Base-by-base conservation (phyloP, 2,888 invertebrate species). In the Ormyrus nitidulus region DNA sequence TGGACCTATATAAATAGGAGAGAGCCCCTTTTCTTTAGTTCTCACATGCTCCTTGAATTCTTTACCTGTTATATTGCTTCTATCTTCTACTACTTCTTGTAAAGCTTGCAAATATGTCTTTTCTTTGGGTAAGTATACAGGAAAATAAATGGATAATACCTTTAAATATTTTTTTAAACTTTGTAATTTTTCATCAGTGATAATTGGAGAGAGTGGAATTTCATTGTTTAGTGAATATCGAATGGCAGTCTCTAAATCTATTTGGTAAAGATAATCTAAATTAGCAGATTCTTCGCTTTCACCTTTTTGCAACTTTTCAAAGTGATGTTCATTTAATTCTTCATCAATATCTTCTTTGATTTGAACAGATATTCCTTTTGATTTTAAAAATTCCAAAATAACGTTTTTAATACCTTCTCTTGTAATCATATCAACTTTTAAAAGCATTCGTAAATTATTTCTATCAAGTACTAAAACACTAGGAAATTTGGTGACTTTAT, bases 221-320 rank as follows among this genome's bases (percentile, higher is more conserved):
- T 99, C 99, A 85, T 96, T 95, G 83, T 93, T 93, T 46, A 99
- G 91, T 66, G 96, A 95, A 86, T 95, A 96, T 84, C 94, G 93
- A n/a, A 99, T 90, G 0, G 97, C 95, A 86, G 95, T 96, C 90
- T 98, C 97, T 79, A 99, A 90, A 91, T 99, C 99, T 83, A 94
- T 93, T 91, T 96, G 96, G 89, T 96, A 97, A 0, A 98, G 93
- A 6, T 92, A 89, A 88, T 88, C 83, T 84, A 83, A 48, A 69
- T 68, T 62, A 62, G 68, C 34, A 58, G 49, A 13, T 61, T 53
- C 65, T 82, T 49, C 2, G 84, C 84, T 13, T 83, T 81, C 79
- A 86, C 85, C 70, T 89, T 34, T 87, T 9, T 87, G 86, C 13
- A 34, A 34, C 34, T 86, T 84, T 77, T 87, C 34, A n/a, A 44